Conservation (phyloP, 2,113 vertebrate species). For the Myxocyprinus asiaticus region DNA sequence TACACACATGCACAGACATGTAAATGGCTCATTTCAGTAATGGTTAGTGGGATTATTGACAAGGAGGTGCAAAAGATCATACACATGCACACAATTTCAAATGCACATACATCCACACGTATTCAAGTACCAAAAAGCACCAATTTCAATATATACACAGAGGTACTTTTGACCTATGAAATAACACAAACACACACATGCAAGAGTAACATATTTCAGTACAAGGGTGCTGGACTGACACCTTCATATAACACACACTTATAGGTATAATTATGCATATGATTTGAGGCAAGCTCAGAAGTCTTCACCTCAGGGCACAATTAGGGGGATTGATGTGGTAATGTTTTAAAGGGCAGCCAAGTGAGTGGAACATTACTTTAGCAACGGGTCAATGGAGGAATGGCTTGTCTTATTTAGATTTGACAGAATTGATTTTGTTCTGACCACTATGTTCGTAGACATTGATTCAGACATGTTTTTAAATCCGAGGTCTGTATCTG, state of each 20-base stretch:
- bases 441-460: not conserved
- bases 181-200: slow-evolving; percentile 58
- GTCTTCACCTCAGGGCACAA: slow-evolving; percentile 70
- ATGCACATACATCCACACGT: slow-evolving; percentile 56
- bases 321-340: slow-evolving; percentile 55
- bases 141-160: slow-evolving; percentile 62
- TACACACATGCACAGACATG: slow-evolving; percentile 13
- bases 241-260: not conserved
- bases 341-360: slow-evolving; percentile 76
- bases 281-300: slow-evolving; percentile 43
- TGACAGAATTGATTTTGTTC: slow-evolving; percentile 67
- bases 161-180: slow-evolving; percentile 72
- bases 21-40: slow-evolving; percentile 44
- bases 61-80: slow-evolving; percentile 26
- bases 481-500: not conserved
- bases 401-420: slow-evolving; percentile 69
- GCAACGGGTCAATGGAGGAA: slow-evolving; percentile 68
- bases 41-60: not conserved
- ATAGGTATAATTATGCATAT: slow-evolving; percentile 57
- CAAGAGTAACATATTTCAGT: not conserved
- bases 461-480: not conserved
- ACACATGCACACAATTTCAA: slow-evolving; percentile 5
- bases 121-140: no score
- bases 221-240: not conserved
- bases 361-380: slow-evolving; percentile 74